Evolutionary conservation across 64 coral and sea anemone genomes (phyloP).

Genomic region (Pachyseris speciosa): DNA sequence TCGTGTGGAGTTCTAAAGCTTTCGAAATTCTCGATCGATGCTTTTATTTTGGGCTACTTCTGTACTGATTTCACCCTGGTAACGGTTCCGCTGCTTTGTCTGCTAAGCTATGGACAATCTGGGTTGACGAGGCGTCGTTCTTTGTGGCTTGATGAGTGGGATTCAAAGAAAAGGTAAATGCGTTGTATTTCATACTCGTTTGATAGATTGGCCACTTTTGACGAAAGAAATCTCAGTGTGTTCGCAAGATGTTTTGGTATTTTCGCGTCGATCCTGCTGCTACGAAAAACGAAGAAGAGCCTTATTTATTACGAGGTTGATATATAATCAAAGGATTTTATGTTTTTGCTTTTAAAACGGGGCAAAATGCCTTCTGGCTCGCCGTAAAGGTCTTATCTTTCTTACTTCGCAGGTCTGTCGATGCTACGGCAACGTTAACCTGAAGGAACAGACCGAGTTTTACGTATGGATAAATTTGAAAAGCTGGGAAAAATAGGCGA

Average conservation of each 20-base stretch:
- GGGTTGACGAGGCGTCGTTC: neutral
- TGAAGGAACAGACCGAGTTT: neutral
- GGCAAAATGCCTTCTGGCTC: neutral
- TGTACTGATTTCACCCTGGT: constrained; percentile 12
- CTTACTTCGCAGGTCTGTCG: neutral
- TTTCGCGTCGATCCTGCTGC: neutral
- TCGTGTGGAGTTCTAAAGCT: neutral
- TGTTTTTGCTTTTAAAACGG: neutral
- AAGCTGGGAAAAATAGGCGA: constrained; percentile 97
- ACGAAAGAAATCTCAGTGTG: neutral
- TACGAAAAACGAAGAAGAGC: neutral
- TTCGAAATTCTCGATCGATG: no score
- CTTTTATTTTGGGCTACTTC: no score
- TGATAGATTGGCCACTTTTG: neutral
- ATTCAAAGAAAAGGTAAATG: neutral
- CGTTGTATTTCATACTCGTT: neutral
- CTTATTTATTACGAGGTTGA: neutral
- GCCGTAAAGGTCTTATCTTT: neutral
- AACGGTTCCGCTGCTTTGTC: neutral
- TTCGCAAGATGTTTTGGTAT: neutral
- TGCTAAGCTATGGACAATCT: neutral
- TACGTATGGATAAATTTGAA: constrained; percentile 94
- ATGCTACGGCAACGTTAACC: neutral
- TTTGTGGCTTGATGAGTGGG: neutral
- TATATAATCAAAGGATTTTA: neutral